These are phyloP conservation scores for Lithobates pipiens DNA, from an alignment of 2,797 vertebrate genomes.

Conservation along the genomic window DNA sequence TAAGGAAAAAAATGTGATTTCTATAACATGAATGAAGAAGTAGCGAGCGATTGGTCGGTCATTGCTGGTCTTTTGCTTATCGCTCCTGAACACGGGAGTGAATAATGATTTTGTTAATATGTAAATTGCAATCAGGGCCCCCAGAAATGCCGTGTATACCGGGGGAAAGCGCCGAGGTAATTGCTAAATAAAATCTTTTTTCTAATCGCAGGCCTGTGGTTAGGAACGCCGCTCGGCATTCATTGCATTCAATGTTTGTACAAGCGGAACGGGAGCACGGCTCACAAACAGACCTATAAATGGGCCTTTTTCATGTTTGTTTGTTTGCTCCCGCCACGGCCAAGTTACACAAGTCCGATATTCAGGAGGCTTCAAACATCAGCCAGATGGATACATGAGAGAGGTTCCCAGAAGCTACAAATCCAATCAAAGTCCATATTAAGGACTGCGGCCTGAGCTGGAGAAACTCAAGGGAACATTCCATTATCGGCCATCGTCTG, in stretches of 20 bases:
- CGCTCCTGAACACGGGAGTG: not conserved
- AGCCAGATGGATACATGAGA: constrained; percentile 21
- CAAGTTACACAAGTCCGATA: constrained; percentile 58
- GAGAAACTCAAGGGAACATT: constrained; percentile 8
- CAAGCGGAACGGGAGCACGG: constrained; percentile 22
- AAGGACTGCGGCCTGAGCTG: constrained; percentile 8
- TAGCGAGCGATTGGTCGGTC: not conserved
- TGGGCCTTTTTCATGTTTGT: constrained; percentile 60
- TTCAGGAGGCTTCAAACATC: constrained; percentile 42
- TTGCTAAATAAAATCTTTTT: constrained; percentile 27
- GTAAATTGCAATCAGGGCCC: not conserved
- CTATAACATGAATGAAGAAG: not conserved
- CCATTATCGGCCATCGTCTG: constrained; percentile 40
- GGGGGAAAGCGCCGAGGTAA: constrained; percentile 4
- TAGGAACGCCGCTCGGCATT: constrained; percentile 30
- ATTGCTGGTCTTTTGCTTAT: not conserved
- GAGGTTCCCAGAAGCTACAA: constrained; percentile 30
- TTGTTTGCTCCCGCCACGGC: constrained; percentile 53
- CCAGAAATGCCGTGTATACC: not conserved
- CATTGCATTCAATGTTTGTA: constrained; percentile 40
- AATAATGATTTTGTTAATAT: not conserved
- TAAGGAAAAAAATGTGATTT: too few species aligned
- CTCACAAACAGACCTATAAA: constrained; percentile 53
- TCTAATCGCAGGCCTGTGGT: not conserved
- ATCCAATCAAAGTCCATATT: constrained; percentile 18